These are phyloP conservation scores for Beris chalybata DNA, from an alignment of 2,888 invertebrate species.

Conservation along the genomic window DNA sequence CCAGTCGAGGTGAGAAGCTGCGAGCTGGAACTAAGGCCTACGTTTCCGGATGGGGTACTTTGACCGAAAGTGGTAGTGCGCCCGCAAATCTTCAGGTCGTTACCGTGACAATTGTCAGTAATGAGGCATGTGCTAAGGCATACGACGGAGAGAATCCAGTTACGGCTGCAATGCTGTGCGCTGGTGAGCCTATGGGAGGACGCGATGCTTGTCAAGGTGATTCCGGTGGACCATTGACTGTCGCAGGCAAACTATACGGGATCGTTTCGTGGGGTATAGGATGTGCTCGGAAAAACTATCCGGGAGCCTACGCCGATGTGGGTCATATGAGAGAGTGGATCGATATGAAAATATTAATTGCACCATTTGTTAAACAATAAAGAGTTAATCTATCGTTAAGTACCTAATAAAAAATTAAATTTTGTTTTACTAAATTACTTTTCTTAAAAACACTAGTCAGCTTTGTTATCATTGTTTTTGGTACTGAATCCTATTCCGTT, in stretches of 20 bases:
- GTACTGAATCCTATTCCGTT: too few species aligned
- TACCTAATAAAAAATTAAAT: too few species aligned
- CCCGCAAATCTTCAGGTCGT: conserved; percentile 20
- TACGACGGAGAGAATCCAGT: conserved; percentile 43
- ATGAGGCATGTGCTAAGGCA: conserved; percentile 46
- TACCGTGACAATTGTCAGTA: conserved; percentile 5
- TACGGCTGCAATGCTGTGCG: conserved; percentile 51
- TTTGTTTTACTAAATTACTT: too few species aligned
- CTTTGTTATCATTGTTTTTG: too few species aligned
- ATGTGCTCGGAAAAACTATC: conserved; percentile 17
- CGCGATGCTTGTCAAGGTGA: conserved; percentile 31
- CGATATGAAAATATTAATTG: neutral
- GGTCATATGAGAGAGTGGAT: conserved; percentile 19
- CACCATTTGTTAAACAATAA: too few species aligned
- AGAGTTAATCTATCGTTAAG: too few species aligned
- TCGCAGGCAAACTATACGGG: conserved; percentile 2
- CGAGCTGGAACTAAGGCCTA: conserved; percentile 20
- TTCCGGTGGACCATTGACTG: conserved; percentile 25
- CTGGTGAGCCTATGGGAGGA: conserved; percentile 41
- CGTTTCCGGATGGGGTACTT: conserved; percentile 36
- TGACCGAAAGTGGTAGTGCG: conserved; percentile 1
- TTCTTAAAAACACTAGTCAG: too few species aligned
- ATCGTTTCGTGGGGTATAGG: conserved; percentile 32
- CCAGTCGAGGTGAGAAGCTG: conserved; percentile 8
- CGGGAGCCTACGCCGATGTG: conserved; percentile 26